phyloP scores from a whole-genome alignment of 1,140 invertebrate species.

The Apis dorsata region DNA sequence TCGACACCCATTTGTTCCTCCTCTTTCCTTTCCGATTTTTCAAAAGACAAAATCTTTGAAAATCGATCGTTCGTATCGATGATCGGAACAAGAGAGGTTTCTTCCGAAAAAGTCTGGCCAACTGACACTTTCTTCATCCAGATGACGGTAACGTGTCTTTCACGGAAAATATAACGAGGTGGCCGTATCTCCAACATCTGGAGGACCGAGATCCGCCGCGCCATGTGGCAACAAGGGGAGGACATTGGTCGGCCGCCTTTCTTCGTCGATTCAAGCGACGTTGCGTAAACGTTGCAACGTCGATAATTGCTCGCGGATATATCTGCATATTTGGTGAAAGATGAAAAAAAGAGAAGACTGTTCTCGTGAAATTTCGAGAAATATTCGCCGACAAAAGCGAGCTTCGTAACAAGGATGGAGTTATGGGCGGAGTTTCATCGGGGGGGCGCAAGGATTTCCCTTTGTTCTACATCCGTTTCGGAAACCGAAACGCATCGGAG shows the following conservation, averaged over 20 bases:
- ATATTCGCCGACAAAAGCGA: slow-evolving; percentile 52
- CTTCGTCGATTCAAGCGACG: not conserved
- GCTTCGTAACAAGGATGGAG: slow-evolving; percentile 58
- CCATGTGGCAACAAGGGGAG: slow-evolving; percentile 9
- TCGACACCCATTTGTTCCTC: too few species aligned
- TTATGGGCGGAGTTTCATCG: slow-evolving; percentile 55
- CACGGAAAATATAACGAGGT: slow-evolving; percentile 14
- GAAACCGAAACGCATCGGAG: slow-evolving; percentile 14
- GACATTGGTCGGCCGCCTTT: not conserved
- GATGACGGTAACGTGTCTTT: slow-evolving; percentile 28
- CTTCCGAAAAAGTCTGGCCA: not conserved
- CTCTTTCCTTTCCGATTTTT: too few species aligned
- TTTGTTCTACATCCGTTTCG: slow-evolving; percentile 54
- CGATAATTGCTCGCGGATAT: too few species aligned
- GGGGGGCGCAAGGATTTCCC: slow-evolving; percentile 51
- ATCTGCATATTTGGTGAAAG: not conserved
- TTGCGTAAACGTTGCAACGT: too few species aligned
- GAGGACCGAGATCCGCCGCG: slow-evolving; percentile 9
- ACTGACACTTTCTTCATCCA: slow-evolving; percentile 11
- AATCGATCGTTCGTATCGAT: not conserved
- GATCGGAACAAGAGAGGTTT: not conserved
- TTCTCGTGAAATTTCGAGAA: not conserved
- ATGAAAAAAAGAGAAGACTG: too few species aligned
- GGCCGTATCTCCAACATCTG: slow-evolving; percentile 42
- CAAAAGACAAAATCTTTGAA: too few species aligned